phyloP scores from a whole-genome alignment of 2,888 invertebrate species.

The Dolichopus griseipennis region DNA sequence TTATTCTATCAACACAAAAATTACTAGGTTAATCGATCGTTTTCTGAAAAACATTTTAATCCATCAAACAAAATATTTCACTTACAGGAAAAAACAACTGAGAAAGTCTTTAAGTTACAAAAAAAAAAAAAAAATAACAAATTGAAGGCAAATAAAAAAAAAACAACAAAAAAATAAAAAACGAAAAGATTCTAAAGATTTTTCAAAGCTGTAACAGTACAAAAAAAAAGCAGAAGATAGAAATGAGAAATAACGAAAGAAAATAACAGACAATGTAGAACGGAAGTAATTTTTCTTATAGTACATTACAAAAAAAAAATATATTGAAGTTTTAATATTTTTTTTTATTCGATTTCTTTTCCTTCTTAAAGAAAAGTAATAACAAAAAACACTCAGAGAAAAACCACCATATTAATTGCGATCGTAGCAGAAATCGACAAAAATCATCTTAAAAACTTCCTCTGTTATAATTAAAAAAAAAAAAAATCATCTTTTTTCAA shows the following conservation, averaged over 20 bases:
- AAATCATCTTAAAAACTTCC: conserved; percentile 4
- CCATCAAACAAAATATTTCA: conserved; percentile 1
- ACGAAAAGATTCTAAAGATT: no score
- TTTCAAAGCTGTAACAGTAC: no score
- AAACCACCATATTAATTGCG: neutral
- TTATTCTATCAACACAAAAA: neutral
- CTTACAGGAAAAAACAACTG: neutral
- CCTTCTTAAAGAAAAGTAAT: no score
- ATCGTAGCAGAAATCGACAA: neutral
- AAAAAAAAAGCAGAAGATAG: no score
- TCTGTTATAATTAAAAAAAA: neutral
- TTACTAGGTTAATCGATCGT: conserved; percentile 2
- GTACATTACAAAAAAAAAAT: neutral
- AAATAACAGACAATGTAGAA: neutral
- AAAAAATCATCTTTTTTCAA: conserved; percentile 1
- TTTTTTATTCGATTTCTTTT: no score
- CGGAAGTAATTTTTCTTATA: conserved; percentile 2
- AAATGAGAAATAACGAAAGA: no score
- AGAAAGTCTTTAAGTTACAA: neutral
- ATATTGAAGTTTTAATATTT: no score
- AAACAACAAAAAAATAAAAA: no score
- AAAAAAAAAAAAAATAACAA: no score
- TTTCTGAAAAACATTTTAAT: neutral
- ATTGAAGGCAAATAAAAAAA: no score
- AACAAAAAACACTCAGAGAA: neutral